Base-by-base conservation (phyloP, 2,888 invertebrate species). In the Pachymerium ferrugineum region DNA sequence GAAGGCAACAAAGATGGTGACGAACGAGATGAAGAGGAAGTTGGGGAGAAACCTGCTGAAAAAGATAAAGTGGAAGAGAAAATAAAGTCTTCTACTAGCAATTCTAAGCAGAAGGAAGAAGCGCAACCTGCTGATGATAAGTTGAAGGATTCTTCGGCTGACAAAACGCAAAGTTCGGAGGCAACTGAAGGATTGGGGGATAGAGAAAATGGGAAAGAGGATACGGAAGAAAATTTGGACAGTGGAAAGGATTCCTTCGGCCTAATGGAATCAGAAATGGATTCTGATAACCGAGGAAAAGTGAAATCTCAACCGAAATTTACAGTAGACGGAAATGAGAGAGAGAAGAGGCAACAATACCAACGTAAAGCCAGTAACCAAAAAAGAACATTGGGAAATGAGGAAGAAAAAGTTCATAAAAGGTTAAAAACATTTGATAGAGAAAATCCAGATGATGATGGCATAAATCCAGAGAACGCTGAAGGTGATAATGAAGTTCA, bases 21-120 rank as follows among this genome's bases (percentile, higher is more conserved):
- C 72, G 77, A 75, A 72, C 76, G 69, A 22, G 73, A 78, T 72
- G 85, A 79, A 78, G 83, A 74, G 77, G 80, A 82, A 31, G 81
- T 83, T 0, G 75, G 76, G 1, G 81, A 81, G 29, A 84, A 83
- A 0, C 85, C 0, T 81, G 83, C 70, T 81, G 84, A 77, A 78
- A 84, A 74, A 14, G 75, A 76, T n/a, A 79, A 80, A 67, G 77
- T 92, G 0, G 93, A 93, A 47, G 22, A 22, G 10, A 5, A 47
- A 77, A 94, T 94, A 0, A 92, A 93, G 29, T 81, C 84, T 0
- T 85, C 90, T 14, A 28, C n/a, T 25, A 6, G 25, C 6, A 31
- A 70, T 1, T n/a, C 14, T 0, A 81, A 85, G 25, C 33, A 76
- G 70, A 73, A 75, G 5, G 76, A 73, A 12, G 70, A 75, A 10